phyloP scores from a whole-genome alignment of 2,797 vertebrate genomes.

The Eidolon dupreanum region DNA sequence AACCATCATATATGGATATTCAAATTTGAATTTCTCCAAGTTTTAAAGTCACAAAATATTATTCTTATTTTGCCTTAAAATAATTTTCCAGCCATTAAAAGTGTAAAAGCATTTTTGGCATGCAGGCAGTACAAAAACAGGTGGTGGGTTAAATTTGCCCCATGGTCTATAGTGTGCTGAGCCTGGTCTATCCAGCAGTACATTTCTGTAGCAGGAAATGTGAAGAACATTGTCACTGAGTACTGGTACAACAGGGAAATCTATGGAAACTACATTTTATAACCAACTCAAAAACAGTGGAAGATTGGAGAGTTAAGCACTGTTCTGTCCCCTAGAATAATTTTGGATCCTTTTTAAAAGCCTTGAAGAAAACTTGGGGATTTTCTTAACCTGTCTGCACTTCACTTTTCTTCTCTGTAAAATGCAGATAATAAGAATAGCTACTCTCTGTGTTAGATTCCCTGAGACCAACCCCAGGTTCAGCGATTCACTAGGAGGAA shows the following conservation, averaged over 20 bases:
- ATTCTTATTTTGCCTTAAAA: background rate
- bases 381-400: background rate
- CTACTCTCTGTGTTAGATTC: background rate
- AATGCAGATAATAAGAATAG: background rate
- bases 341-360: background rate
- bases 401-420: background rate
- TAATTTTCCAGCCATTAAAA: background rate
- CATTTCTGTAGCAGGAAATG: background rate
- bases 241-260: background rate
- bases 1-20: background rate
- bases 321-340: background rate
- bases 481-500: background rate
- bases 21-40: background rate
- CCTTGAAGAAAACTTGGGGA: background rate
- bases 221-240: background rate
- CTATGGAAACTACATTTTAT: background rate
- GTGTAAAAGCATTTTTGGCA: background rate
- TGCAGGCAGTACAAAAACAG: background rate
- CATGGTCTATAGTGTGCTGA: background rate
- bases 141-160: background rate
- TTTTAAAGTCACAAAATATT: background rate
- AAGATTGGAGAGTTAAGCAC: background rate
- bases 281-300: background rate
- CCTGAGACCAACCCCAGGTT: background rate
- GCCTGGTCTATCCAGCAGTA: background rate